A percentile compares a stretch with the other conserved stretches of the same genome.
Evolutionary conservation across 2,888 invertebrate species (phyloP).

Genomic region (Lasioglossum villosulum): DNA sequence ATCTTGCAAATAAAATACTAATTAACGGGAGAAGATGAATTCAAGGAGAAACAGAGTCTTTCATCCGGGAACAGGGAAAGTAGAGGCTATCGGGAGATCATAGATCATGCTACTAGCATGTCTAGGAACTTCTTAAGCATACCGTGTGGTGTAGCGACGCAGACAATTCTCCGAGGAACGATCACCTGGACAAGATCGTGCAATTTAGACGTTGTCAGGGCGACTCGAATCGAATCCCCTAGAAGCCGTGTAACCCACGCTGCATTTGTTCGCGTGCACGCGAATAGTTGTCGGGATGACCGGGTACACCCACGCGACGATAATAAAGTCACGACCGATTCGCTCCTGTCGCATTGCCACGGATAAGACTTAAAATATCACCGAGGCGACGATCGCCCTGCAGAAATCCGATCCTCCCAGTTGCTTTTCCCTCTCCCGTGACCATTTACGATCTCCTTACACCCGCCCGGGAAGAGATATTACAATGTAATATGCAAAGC

Average conservation of each 20-base stretch:
- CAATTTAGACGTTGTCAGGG: slow-evolving; percentile 40
- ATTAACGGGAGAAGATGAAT: too few species aligned
- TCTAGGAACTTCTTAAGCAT: not conserved
- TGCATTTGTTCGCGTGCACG: slow-evolving; percentile 45
- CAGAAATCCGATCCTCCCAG: slow-evolving; percentile 54
- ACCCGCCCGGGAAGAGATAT: slow-evolving; percentile 40
- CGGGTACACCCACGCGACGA: slow-evolving; percentile 64
- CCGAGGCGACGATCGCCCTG: slow-evolving; percentile 56
- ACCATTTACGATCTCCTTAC: slow-evolving; percentile 39
- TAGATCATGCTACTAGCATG: too few species aligned
- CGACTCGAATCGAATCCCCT: slow-evolving; percentile 39
- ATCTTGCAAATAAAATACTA: too few species aligned
- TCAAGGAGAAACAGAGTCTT: not conserved
- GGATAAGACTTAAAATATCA: slow-evolving; percentile 67
- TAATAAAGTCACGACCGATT: slow-evolving; percentile 72
- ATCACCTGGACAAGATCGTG: slow-evolving; percentile 16
- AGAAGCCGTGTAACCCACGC: slow-evolving; percentile 50
- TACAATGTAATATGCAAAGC: slow-evolving; percentile 57
- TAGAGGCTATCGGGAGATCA: slow-evolving; percentile 28
- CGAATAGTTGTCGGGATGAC: slow-evolving; percentile 58
- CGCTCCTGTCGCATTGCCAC: slow-evolving; percentile 66
- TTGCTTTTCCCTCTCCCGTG: slow-evolving; percentile 11
- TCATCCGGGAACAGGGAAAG: slow-evolving; percentile 38
- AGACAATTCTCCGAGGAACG: not conserved
- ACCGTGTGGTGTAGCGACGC: not conserved